phyloP scores from a whole-genome alignment of 2,888 invertebrate genomes.

The Cylindroiulus punctatus region DNA sequence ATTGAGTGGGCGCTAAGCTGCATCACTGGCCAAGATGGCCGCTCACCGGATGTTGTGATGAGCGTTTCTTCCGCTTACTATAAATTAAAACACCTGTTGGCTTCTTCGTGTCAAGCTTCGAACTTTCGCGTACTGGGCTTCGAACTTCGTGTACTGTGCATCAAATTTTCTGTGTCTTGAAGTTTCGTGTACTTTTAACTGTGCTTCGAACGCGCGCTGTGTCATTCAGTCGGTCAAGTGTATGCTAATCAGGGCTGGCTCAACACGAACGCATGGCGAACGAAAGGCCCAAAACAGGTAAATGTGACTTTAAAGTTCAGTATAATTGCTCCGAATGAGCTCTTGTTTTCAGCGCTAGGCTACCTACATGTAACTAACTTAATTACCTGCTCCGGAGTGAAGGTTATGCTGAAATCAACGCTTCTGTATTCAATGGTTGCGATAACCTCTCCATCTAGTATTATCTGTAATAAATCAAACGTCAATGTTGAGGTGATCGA shows the following conservation, averaged over 20 bases:
- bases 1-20: neutral
- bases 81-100: no score
- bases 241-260: neutral
- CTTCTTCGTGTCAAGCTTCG: no score
- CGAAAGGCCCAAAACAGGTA: neutral
- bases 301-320: neutral
- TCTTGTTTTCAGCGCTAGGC: no score
- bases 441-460: neutral
- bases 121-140: neutral
- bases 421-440: neutral
- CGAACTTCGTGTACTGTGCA: neutral
- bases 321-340: neutral
- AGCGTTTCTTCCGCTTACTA: no score
- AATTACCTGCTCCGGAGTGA: slow-evolving; percentile 25
- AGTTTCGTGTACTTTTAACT: no score
- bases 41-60: neutral
- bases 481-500: no score
- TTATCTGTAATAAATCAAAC: neutral
- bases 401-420: neutral
- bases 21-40: neutral
- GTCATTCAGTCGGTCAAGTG: neutral
- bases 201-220: neutral
- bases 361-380: neutral
- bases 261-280: neutral
- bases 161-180: no score